Base-by-base conservation (phyloP, 2,113 vertebrate genomes). In the Ictalurus furcatus region DNA sequence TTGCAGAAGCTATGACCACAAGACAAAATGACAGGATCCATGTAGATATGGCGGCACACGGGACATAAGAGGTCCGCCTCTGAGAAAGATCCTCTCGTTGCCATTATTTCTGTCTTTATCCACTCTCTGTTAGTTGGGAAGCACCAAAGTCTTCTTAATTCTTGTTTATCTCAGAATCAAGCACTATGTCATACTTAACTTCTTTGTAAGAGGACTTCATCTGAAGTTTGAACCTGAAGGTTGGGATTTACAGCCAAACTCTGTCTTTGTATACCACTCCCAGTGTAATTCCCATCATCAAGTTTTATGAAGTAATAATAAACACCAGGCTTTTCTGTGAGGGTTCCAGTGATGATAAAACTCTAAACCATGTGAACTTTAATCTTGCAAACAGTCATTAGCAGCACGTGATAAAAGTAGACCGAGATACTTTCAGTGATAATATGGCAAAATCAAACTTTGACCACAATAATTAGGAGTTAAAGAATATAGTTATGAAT, bases 21-120 rank as follows among this genome's bases (percentile, higher is more conserved):
- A 40, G 85, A 28, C 85, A 74, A 73, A 13, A 86, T 54, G 19
- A 74, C 85, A 74, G 85, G 85, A 74, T 86, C 85, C 54, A 17
- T 25, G 40, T 74, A 86, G 21, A 86, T 74, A 37, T 8, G 6
- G 14, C 8, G 37, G 30, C 69, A 86, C 23, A 74, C 0, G 28
- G 17, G n/a, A 59, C 85, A 86, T 37, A 58, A 74, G 12, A 86
- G 69, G 12, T 54, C 85, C 2, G 3, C 37, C 30, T 58, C 69
- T 28, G 85, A 6, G 69, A 86, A 56, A 40, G 21, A 59, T 58
- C 19, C 34, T 30, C 34, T 48, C 6, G 0, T 6, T n/a, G 67
- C 69, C 69, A 58, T 86, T 40, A 2, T 56, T 56, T 25, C 21
- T n/a, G 16, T 86, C 67, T 4, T 86, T 28, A 59, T 86, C 13